Base-by-base conservation (phyloP, 2,888 invertebrate genomes). In the Heliconius cydno region DNA sequence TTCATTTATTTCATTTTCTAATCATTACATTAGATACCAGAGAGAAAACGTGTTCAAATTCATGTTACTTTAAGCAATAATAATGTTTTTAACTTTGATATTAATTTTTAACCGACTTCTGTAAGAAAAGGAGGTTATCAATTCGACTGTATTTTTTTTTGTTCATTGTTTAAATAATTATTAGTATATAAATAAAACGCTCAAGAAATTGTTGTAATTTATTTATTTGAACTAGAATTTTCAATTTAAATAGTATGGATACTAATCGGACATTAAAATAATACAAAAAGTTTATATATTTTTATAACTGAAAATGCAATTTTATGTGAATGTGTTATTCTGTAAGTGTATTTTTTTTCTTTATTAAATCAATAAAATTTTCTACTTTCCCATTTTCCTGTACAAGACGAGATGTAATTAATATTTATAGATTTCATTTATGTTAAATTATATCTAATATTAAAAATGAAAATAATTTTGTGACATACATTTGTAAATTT, bases 21-120 rank as follows among this genome's bases (percentile, higher is more conserved):
- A 63, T 41, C 12, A 22, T 25, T 19, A 25, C 65, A 38, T 34
- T 38, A 38, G 22, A 63, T 73, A 7, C 13, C 34, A 38, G 57
- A 34, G 34, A 34, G 3, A 30, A 28, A 25, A 28, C 30, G 67
- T 76, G 46, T 67, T 67, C 52, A 52, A 66, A 57, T 76, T 22
- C 57, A 1, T 57, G 9, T 57, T 22, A 71, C 52, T 66, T 22
- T 25, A 34, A 78, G 77, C 77, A 78, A 78, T 78, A 66, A 66
- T 72, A 9, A 46, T 73, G 9, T 60, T 60, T 60, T 60, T 13
- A 60, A 28, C n/a, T 25, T 71, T 63, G 65, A 77, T 72, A 77
- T 65, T 65, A n/a, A 65, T 71, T 65, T 30, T n/a, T n/a, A n/a
- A n/a, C n/a, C n/a, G n/a, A n/a, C n/a, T n/a, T n/a, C n/a, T n/a